Conservation (phyloP, 1,140 invertebrate genomes). For the Bombus affinis region DNA sequence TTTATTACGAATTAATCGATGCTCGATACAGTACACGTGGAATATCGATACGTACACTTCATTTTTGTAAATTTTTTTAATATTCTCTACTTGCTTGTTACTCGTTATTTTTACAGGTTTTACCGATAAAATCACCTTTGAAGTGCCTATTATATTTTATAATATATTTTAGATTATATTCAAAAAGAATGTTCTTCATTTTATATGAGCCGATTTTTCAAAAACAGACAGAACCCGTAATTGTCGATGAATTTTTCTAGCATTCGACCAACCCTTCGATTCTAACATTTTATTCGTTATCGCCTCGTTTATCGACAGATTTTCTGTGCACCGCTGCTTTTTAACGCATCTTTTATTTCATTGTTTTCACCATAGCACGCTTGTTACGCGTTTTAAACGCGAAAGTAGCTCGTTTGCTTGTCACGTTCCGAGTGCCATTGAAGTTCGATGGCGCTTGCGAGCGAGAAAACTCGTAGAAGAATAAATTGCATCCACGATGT, state of each 20-base stretch:
- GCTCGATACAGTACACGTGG: no score
- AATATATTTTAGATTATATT: no score
- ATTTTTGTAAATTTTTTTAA: no score
- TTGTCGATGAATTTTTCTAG: neutral
- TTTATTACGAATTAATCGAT: no score
- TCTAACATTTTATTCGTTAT: neutral
- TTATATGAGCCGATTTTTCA: no score
- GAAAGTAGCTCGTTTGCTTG: neutral
- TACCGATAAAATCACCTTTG: no score
- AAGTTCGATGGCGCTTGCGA: neutral
- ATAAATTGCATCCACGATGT: neutral
- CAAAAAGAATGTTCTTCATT: no score
- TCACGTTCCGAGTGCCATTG: neutral
- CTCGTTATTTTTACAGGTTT: no score
- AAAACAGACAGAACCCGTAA: neutral
- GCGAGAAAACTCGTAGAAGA: neutral
- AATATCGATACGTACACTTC: no score
- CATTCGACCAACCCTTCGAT: neutral
- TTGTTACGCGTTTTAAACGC: neutral
- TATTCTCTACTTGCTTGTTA: no score
- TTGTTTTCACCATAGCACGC: neutral
- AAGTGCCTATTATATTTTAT: no score
- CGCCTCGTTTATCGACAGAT: neutral
- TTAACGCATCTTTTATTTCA: neutral
- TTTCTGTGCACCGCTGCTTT: neutral